Conservation (phyloP, 2,113 vertebrate species). For the Oreochromis aureus region DNA sequence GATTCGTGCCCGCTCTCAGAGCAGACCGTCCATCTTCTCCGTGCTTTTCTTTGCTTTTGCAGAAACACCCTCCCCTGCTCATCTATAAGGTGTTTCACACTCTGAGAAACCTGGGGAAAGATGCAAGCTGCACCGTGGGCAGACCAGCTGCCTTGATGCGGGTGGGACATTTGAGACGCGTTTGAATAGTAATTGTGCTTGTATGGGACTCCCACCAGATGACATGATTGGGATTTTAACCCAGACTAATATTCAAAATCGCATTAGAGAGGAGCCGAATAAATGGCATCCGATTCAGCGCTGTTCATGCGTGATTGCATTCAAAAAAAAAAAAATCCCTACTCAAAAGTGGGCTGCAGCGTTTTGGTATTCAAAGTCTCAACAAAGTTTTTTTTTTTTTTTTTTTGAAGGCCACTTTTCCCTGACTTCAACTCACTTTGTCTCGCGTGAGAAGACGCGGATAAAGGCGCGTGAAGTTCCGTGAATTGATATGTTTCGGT, state of each 20-base stretch:
- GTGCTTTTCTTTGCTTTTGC: background rate
- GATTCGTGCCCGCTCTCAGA: background rate
- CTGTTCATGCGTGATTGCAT: conserved; percentile 71
- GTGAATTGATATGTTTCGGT: conserved; percentile 98
- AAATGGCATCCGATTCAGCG: conserved; percentile 69
- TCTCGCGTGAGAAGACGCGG: conserved; percentile 88
- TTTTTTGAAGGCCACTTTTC: conserved; percentile 66
- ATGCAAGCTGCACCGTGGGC: conserved; percentile 43
- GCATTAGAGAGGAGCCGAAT: conserved; percentile 71
- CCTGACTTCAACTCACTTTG: conserved; percentile 80
- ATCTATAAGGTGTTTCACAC: conserved; percentile 15
- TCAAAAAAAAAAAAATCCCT: conserved; percentile 31
- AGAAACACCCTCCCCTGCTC: background rate
- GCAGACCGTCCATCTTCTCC: background rate
- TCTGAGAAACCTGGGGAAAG: conserved; percentile 50
- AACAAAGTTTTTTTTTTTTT: conserved; percentile 77
- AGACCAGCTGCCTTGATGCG: conserved; percentile 87
- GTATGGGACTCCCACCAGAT: conserved; percentile 97
- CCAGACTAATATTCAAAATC: conserved; percentile 79
- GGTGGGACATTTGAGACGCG: conserved; percentile 88
- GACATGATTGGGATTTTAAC: conserved; percentile 83
- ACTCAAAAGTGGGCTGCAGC: conserved; percentile 63
- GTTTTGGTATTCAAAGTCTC: conserved; percentile 81
- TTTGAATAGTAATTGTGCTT: conserved; percentile 88
- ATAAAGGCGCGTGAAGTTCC: conserved; percentile 90